Percentiles rank a stretch among this genome's conserved stretches.
Evolutionary conservation across 2,888 invertebrate genomes (phyloP).

Genomic region (Mimachlamys varia): DNA sequence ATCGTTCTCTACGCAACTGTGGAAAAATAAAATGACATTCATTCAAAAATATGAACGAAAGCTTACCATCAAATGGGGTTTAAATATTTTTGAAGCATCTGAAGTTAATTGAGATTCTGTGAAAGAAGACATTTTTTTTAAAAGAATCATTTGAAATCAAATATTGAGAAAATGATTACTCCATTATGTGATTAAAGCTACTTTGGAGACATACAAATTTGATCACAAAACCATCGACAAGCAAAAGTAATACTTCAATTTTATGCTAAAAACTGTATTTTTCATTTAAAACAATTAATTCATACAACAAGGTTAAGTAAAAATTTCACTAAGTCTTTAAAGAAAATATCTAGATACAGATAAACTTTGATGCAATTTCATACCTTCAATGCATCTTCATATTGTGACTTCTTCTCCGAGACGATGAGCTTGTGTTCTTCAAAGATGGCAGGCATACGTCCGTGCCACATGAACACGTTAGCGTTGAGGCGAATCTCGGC

Average conservation of each 20-base stretch:
- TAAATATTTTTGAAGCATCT: no score
- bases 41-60: neutral
- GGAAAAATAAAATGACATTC: constrained; percentile 41
- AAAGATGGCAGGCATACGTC: constrained; percentile 90
- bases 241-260: no score
- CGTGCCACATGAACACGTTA: constrained; percentile 93
- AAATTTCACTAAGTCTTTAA: no score
- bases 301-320: no score
- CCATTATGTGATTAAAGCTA: no score
- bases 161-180: no score
- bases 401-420: constrained; percentile 92
- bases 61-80: neutral
- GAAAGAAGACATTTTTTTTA: neutral
- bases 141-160: no score
- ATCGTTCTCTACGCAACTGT: constrained; percentile 88
- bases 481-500: constrained; percentile 94
- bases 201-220: no score
- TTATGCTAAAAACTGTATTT: no score
- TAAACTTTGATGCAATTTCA: neutral
- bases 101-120: neutral
- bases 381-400: constrained; percentile 90
- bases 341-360: no score
- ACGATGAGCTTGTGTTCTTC: constrained; percentile 92
- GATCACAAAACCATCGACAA: no score
- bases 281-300: no score